Base-by-base conservation (phyloP, 2,113 vertebrate species). In the Hippopotamus amphibius region DNA sequence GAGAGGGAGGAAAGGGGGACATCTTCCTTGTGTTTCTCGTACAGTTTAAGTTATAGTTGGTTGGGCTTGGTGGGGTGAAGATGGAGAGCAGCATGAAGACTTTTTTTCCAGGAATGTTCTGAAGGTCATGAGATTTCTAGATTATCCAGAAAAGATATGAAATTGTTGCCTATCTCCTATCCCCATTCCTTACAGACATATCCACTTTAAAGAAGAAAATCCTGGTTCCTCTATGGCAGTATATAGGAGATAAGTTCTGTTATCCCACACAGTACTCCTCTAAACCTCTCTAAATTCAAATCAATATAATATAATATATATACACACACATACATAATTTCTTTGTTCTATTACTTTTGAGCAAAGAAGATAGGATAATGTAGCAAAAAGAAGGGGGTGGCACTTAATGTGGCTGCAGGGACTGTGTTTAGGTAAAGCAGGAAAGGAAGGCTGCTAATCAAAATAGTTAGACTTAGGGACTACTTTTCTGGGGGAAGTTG, bases 11-110 rank as follows among this genome's bases (percentile, higher is more conserved):
- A 30, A 68, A 93, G 21, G 50, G 63, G 16, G 92, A 76, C 55
- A 82, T 33, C 41, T 84, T 79, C 77, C 69, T 77, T 81, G 28
- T 95, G 84, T 97, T 97, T 97, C 93, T 92, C 86, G 94, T 5
- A 88, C 16, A 96, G 86, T 96, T 96, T 97, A 95, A 53, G 14
- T 7, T 95, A 16, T 41, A 43, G 17, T 69, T 61, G 46, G 26
- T 41, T 8, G 10, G 71, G 48, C 71, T 61, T 57, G 41, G 11
- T 24, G 30, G 41, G 10, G 16, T 8, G 10, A 3, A 68, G 46
- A 57, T 59, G 19, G 4, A 66, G 16, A 89, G 8, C 9, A 93
- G 9, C 26, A 87, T 53, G 79, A n/a, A 87, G 2, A 46, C 68
- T 43, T 59, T 10, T 96, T 96, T 82, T 63, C 21, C 79, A 90